Evolutionary conservation across 2,888 invertebrate genomes (phyloP), one percentile per base, ranked within the genome.

Genomic region (Athetis lepigone): DNA sequence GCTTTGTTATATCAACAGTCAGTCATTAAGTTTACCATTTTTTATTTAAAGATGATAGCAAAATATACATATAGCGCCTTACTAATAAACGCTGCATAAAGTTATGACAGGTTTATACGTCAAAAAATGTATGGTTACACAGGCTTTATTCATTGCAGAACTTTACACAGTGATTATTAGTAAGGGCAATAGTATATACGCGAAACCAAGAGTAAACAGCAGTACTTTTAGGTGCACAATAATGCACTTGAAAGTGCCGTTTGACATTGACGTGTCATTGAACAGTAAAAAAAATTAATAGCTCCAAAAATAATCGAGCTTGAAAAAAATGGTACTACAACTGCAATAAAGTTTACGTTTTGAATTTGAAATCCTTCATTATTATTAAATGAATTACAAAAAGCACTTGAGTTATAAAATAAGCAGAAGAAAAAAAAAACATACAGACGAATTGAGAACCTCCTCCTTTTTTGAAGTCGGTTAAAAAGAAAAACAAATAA

Each of bases 321-420:
- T 46, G 37, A 57, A 57, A 65, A 49, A 11, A n/a, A n/a, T n/a
- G n/a, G 23, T 37, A 19, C 13, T 43, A 4, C 21, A 36, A 40
- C 19, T 27, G 46, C 47, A 68, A 64, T 64, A 59, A 65, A 75
- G 61, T 37, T 29, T 55, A 21, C 60, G 33, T 56, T 45, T 49
- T 47, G 21, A 70, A 54, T 59, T 66, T 50, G 3, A 37, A 39
- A 56, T 27, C 39, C 2, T 56, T 8, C 25, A 42, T n/a, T n/a
- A 23, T 27, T 25, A 23, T 18, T 47, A 1, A 47, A 46, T 54
- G 36, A 43, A 50, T 50, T 27, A 43, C 52, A 55, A 36, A n/a
- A n/a, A n/a, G n/a, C 39, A 56, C 21, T 25, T 8, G 6, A 4
- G 21, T 21, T 45, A 7, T 4, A 25, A 42, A 0, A 33, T 7